Evolutionary conservation across 2,797 vertebrate species (phyloP).

Genomic region (Myripristis murdjan): DNA sequence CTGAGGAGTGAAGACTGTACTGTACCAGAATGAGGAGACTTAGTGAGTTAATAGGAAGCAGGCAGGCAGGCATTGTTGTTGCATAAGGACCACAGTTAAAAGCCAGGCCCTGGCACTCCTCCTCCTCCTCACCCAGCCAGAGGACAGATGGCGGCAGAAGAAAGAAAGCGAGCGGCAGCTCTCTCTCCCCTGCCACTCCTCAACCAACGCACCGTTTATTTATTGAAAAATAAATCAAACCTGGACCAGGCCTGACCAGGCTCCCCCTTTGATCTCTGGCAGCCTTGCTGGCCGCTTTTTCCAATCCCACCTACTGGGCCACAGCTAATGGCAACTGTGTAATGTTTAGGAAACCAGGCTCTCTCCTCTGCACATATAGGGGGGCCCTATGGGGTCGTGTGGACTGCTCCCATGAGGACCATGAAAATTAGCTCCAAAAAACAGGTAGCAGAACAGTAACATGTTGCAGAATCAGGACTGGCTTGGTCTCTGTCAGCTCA

Average conservation of each 20-base stretch:
- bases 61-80: slow-evolving; percentile 62
- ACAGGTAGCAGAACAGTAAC: slow-evolving; percentile 10
- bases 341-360: slow-evolving; percentile 55
- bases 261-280: slow-evolving; percentile 66
- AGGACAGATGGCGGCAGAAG: slow-evolving; percentile 76
- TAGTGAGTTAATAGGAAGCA: slow-evolving; percentile 70
- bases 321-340: slow-evolving; percentile 57
- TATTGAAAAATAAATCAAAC: slow-evolving; percentile 74
- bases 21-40: slow-evolving; percentile 34
- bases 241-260: slow-evolving; percentile 28
- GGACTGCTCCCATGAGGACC: slow-evolving; percentile 31
- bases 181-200: slow-evolving; percentile 55
- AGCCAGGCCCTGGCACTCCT: slow-evolving; percentile 43
- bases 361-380: slow-evolving; percentile 5
- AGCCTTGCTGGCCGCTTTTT: slow-evolving; percentile 31
- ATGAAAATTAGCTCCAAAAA: slow-evolving; percentile 20
- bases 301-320: slow-evolving; percentile 60
- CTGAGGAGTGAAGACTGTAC: slow-evolving; percentile 35
- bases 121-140: slow-evolving; percentile 44
- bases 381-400: slow-evolving; percentile 8
- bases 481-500: slow-evolving; percentile 4
- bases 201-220: slow-evolving; percentile 70
- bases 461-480: slow-evolving; percentile 12
- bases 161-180: slow-evolving; percentile 45
- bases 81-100: slow-evolving; percentile 62